phyloP scores from a whole-genome alignment of 2,113 vertebrate species.

The Phyllostomus hastatus region DNA sequence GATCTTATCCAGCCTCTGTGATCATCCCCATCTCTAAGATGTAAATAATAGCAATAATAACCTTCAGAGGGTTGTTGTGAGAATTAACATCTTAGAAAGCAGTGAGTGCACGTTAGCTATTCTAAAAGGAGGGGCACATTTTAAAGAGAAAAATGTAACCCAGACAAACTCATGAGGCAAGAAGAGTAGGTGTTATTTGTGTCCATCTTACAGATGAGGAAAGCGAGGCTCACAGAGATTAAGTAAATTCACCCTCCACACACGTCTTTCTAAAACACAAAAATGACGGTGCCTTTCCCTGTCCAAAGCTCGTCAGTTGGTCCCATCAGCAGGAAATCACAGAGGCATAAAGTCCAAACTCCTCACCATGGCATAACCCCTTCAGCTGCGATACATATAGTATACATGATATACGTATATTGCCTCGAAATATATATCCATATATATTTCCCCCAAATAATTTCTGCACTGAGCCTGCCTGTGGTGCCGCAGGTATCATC shows the following conservation, averaged over 20 bases:
- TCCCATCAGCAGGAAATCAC: background rate
- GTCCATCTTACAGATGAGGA: background rate
- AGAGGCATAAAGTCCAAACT: background rate
- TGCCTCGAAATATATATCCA: background rate
- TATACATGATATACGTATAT: background rate
- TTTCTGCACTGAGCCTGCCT: background rate
- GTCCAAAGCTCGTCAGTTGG: background rate
- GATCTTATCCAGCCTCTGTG: background rate
- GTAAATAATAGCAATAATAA: background rate
- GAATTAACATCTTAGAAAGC: background rate
- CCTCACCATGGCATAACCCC: background rate
- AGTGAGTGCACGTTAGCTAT: background rate
- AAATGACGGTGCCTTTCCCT: background rate
- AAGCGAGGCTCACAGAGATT: background rate
- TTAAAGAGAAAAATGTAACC: background rate
- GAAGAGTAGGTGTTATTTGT: background rate
- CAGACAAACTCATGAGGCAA: background rate
- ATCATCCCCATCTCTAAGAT: background rate
- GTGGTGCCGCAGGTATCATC: accelerated
- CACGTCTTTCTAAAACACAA: background rate
- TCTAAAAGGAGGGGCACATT: background rate
- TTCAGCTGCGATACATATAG: background rate
- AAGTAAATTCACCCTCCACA: background rate
- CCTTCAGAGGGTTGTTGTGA: background rate
- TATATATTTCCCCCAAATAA: background rate